These are phyloP conservation scores for Nephrotoma guestfalica DNA, from an alignment of 2,888 invertebrate species.

Conservation along the genomic window DNA sequence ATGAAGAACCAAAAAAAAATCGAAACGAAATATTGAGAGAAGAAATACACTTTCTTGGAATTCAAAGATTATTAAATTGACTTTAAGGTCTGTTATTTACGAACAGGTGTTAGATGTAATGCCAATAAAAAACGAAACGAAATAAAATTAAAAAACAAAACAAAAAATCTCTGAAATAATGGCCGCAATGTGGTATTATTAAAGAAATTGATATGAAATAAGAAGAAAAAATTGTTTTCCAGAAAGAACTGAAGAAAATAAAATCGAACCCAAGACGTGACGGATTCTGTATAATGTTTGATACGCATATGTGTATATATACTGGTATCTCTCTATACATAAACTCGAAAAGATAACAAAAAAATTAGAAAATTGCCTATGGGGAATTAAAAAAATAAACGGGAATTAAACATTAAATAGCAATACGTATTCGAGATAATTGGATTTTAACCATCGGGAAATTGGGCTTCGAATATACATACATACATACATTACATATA, in stretches of 20 bases:
- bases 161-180: neutral
- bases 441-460: neutral
- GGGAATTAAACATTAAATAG: neutral
- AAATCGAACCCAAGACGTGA: neutral
- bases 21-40: neutral
- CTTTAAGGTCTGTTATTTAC: slow-evolving; percentile 4
- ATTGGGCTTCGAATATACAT: neutral
- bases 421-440: neutral
- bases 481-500: neutral
- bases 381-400: neutral
- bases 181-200: slow-evolving; percentile 2
- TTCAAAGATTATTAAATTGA: slow-evolving; percentile 1
- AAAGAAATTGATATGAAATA: neutral
- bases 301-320: neutral
- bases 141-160: neutral
- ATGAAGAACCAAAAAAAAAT: neutral
- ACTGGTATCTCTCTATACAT: neutral
- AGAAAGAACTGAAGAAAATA: neutral
- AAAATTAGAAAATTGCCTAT: neutral
- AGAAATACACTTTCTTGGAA: neutral
- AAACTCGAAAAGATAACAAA: neutral
- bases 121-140: neutral
- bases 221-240: neutral
- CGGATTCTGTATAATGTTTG: neutral
- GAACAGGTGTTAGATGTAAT: slow-evolving; percentile 4